phyloP scores from a whole-genome alignment of 2,888 invertebrate genomes.

The Cybosia mesomella region DNA sequence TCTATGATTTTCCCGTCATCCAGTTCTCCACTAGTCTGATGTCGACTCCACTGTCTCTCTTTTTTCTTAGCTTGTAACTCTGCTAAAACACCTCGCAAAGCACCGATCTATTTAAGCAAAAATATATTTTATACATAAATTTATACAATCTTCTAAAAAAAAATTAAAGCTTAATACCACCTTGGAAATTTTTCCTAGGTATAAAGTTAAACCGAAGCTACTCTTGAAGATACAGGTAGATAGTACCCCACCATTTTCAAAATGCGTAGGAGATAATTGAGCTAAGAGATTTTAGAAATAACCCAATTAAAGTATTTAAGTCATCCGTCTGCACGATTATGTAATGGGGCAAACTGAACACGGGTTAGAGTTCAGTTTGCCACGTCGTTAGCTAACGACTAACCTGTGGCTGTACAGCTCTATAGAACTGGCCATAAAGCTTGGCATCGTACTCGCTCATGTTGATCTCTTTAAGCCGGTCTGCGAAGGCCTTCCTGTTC shows the following conservation, averaged over 20 bases:
- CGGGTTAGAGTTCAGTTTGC: not conserved
- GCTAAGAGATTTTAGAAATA: no score
- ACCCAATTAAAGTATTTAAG: no score
- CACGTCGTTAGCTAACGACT: not conserved
- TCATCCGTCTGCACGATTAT: no score
- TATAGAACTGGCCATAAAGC: constrained; percentile 93
- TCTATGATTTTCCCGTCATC: constrained; percentile 98
- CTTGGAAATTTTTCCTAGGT: no score
- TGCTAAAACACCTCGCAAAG: constrained; percentile 94
- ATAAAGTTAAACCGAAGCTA: no score
- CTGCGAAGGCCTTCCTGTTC: constrained; percentile 95
- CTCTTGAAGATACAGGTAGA: no score
- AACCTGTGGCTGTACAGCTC: constrained; percentile 92
- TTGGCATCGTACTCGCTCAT: constrained; percentile 98
- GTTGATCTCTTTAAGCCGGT: constrained; percentile 95
- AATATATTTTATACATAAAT: not conserved
- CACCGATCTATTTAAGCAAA: constrained; percentile 88
- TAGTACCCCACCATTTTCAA: no score
- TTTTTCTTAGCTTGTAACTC: constrained; percentile 97
- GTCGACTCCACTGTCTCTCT: constrained; percentile 96
- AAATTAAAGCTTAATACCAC: no score
- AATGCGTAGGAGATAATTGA: no score
- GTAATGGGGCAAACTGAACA: not conserved
- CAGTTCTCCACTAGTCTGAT: constrained; percentile 97
- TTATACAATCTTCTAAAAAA: no score